Percentiles rank a stretch among this genome's conserved stretches.
Conservation (phyloP, 2,113 vertebrate genomes). For the Gasterosteus nipponicus region DNA sequence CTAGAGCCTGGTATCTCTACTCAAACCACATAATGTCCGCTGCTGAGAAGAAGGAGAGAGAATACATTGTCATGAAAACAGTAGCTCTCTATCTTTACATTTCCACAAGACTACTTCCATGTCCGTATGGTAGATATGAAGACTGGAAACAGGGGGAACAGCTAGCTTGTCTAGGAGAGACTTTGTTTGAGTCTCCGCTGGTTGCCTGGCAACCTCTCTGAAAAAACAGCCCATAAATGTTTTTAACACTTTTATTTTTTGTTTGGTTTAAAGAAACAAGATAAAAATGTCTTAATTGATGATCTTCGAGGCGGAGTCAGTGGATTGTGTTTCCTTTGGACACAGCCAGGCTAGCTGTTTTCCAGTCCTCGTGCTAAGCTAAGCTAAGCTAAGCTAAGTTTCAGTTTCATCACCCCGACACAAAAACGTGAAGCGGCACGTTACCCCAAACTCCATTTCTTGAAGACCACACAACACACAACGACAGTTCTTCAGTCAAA, state of each 20-base stretch:
- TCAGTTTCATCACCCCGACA: background rate
- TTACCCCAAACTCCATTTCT: background rate
- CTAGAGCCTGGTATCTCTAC: conserved; percentile 38
- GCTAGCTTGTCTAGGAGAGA: background rate
- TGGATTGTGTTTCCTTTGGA: background rate
- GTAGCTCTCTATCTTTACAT: background rate
- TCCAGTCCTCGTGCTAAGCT: background rate
- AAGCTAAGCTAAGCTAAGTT: background rate
- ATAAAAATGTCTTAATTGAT: background rate
- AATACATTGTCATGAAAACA: conserved; percentile 8
- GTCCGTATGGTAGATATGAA: background rate
- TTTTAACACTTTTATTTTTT: background rate
- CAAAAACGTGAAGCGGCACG: background rate
- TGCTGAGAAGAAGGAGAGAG: conserved; percentile 11
- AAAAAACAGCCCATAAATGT: background rate
- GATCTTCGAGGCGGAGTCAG: background rate
- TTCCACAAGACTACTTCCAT: background rate
- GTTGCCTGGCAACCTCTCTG: conserved; percentile 9
- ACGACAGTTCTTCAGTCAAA: conserved; percentile 28
- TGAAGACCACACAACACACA: conserved; percentile 1
- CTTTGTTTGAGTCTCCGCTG: background rate
- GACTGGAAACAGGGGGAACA: background rate
- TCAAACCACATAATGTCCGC: conserved; percentile 37
- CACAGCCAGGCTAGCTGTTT: background rate
- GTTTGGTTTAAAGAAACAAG: background rate